phyloP scores from a whole-genome alignment of 2,797 vertebrate species.

The Danio choprae region DNA sequence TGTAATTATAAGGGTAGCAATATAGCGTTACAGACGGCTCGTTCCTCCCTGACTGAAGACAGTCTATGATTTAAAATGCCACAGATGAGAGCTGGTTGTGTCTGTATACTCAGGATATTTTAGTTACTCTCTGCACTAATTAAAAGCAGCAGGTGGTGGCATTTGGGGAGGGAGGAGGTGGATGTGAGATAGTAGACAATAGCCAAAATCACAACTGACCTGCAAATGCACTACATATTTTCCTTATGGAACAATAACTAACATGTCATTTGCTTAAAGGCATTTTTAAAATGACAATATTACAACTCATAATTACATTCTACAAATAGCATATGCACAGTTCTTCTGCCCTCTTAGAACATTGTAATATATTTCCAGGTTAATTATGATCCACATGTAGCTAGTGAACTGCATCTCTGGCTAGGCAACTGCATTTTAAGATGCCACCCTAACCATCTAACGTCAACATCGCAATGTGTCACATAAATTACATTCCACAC shows the following conservation, averaged over 20 bases:
- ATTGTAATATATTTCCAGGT: neutral
- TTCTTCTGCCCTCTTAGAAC: neutral
- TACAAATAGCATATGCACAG: neutral
- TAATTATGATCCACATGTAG: conserved; percentile 5
- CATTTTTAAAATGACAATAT: neutral
- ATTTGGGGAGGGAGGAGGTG: neutral
- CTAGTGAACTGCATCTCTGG: too few species aligned
- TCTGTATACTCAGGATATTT: conserved; percentile 44
- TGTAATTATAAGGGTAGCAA: conserved; percentile 44
- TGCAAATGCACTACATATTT: neutral
- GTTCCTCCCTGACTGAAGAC: conserved; percentile 19
- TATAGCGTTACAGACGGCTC: conserved; percentile 38
- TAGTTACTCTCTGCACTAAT: conserved; percentile 53
- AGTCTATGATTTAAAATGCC: conserved; percentile 57
- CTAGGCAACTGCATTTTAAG: neutral
- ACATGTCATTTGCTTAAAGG: neutral
- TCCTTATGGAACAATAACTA: neutral
- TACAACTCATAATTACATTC: neutral
- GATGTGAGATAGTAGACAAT: neutral
- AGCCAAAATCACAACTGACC: neutral
- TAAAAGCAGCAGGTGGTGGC: conserved; percentile 53
- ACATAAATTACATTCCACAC: neutral
- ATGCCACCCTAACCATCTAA: neutral
- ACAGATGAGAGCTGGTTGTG: conserved; percentile 38
- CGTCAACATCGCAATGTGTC: neutral